Base-by-base conservation (phyloP, 2,888 invertebrate species). In the Phorcus lineatus region DNA sequence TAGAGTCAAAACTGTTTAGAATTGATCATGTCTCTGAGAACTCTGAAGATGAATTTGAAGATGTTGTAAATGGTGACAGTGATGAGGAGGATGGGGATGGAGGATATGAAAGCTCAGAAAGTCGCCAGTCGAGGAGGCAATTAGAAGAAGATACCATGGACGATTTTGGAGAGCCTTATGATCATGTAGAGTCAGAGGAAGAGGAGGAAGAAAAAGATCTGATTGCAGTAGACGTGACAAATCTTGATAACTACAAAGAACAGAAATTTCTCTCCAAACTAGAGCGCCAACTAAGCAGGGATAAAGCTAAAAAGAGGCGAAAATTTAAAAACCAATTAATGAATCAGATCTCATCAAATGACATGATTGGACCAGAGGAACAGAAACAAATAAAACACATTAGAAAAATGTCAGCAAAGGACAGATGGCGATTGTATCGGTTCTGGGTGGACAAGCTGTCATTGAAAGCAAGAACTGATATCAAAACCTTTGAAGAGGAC, bases 381-480 rank as follows among this genome's bases (percentile, higher is more conserved):
- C 87, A 83, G n/a, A 55, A 75, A 0, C 13, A 57, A 6, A 77
- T 91, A 13, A 11, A 31, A 9, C 86, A 88, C 87, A 86, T 90
- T 4, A 86, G 92, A 86, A 83, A 85, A 57, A 82, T 92, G 28
- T 70, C 84, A 36, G 84, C 89, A 47, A 19, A 82, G 6, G 86
- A 92, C 1, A 91, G 94, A 81, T 95, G 94, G 94, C 91, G 89
- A 22, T 82, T 94, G 40, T 94, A 94, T 84, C 88, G 91, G 17
- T 83, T 84, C 74, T 94, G 94, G 94, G 84, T 91, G 9, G 40
- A 83, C 6, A 13, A 79, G 22, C 86, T 86, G 80, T 80, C 83
- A 47, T 67, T 78, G 11, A 82, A 84, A 79, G 67, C 77, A 13
- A 70, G 82, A 7, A 80, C 84, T 6, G 81, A 86, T n/a, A 85